Conservation (phyloP, 1,140 invertebrate species). For the Parapsyche elsis region DNA sequence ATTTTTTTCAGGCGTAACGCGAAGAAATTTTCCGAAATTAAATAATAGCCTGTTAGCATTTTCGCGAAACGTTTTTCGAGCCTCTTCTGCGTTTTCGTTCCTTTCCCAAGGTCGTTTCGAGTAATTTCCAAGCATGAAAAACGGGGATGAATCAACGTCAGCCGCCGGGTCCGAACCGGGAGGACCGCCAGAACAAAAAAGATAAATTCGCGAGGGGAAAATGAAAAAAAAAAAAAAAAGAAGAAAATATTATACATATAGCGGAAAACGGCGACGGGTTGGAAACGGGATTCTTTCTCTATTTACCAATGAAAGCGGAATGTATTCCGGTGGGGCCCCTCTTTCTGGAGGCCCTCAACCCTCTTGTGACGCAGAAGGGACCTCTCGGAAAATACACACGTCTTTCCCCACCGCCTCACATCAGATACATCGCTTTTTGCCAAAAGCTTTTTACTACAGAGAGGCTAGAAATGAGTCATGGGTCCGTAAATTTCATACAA, state of each 20-base stretch:
- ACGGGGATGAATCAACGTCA: constrained; percentile 19
- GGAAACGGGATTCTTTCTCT: constrained; percentile 45
- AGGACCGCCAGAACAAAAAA: constrained; percentile 22
- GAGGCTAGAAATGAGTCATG: not conserved
- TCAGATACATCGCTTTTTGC: constrained; percentile 47
- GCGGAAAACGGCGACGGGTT: not conserved
- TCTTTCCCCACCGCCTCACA: constrained; percentile 34
- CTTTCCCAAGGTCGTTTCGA: constrained; percentile 2
- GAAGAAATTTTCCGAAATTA: no score
- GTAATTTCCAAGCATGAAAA: constrained; percentile 11
- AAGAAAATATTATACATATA: not conserved
- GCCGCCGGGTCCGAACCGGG: not conserved
- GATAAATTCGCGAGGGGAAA: constrained; percentile 51
- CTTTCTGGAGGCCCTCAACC: not conserved
- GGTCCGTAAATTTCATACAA: not conserved
- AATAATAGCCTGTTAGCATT: no score
- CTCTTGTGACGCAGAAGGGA: not conserved
- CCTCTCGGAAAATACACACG: not conserved
- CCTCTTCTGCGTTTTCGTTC: not conserved
- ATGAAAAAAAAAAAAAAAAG: constrained; percentile 46
- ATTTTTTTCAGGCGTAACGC: no score
- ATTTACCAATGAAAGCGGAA: constrained; percentile 52
- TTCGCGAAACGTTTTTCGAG: not conserved
- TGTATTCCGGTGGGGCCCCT: constrained; percentile 45
- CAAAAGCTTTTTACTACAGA: constrained; percentile 49